A percentile compares a stretch with the other conserved stretches of the same genome.
phyloP scores from a whole-genome alignment of 2,113 vertebrate genomes.

The Brachyhypopomus gauderio region DNA sequence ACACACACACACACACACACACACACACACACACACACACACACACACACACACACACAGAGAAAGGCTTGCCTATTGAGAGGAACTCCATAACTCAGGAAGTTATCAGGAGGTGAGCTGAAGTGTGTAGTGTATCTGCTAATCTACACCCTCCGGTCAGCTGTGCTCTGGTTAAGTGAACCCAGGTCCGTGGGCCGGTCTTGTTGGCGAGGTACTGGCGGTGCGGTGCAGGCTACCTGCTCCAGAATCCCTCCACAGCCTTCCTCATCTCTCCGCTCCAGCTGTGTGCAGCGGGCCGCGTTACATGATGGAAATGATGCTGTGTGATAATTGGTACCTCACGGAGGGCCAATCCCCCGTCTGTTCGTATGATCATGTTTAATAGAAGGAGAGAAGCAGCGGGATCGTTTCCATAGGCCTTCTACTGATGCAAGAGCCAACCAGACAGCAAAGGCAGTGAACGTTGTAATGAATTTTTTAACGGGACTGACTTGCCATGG shows the following conservation, averaged over 20 bases:
- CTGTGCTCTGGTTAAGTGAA: slow-evolving; percentile 34
- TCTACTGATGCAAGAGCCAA: slow-evolving; percentile 5
- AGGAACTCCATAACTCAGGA: slow-evolving; percentile 30
- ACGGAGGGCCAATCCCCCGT: slow-evolving; percentile 7
- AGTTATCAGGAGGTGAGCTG: background rate
- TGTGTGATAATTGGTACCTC: slow-evolving; percentile 14
- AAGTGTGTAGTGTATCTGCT: background rate
- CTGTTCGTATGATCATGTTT: background rate
- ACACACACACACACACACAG: slow-evolving; percentile 2
- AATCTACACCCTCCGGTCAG: slow-evolving; percentile 24
- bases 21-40: slow-evolving; percentile 11
- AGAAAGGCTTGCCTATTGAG: slow-evolving; percentile 6
- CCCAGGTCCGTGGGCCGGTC: slow-evolving; percentile 17
- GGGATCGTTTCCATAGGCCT: background rate
- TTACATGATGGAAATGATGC: background rate
- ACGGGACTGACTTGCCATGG: background rate
- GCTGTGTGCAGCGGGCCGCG: background rate
- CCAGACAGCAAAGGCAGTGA: background rate
- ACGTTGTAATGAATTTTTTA: slow-evolving; percentile 8
- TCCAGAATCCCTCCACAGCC: background rate
- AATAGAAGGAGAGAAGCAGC: slow-evolving; percentile 9
- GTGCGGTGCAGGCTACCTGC: background rate
- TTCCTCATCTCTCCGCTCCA: too few species aligned
- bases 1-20: slow-evolving; percentile 17
- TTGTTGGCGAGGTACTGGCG: slow-evolving; percentile 23